phyloP scores from a whole-genome alignment of 2,888 invertebrate species.

The Cephus rjabovi region DNA sequence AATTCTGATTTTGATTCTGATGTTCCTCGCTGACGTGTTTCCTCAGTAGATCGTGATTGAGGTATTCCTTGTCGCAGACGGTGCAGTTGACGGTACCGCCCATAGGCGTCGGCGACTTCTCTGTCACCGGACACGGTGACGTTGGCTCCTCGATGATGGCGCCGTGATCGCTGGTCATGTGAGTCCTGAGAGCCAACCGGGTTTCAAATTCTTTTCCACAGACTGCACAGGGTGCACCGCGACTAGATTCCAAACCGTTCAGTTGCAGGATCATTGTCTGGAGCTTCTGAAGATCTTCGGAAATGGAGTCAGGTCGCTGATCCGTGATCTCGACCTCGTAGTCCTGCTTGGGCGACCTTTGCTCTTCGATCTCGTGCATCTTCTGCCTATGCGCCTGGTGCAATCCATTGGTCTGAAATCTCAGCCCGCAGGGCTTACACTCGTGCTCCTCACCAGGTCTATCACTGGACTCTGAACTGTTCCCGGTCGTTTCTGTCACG shows the following conservation, averaged over 20 bases:
- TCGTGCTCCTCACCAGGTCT: slow-evolving; percentile 67
- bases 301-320: slow-evolving; percentile 74
- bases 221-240: slow-evolving; percentile 73
- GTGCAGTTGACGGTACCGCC: slow-evolving; percentile 58
- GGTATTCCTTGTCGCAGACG: slow-evolving; percentile 73
- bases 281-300: slow-evolving; percentile 87
- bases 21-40: slow-evolving; percentile 79
- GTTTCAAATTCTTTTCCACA: slow-evolving; percentile 81
- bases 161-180: slow-evolving; percentile 78
- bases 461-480: slow-evolving; percentile 68
- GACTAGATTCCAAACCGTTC: slow-evolving; percentile 80
- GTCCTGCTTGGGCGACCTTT: slow-evolving; percentile 48
- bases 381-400: slow-evolving; percentile 52
- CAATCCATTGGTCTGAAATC: slow-evolving; percentile 67
- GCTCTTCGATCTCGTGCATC: slow-evolving; percentile 55
- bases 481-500: slow-evolving; percentile 72
- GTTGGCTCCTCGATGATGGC: slow-evolving; percentile 44
- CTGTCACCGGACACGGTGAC: slow-evolving; percentile 52
- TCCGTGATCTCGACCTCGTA: slow-evolving; percentile 62
- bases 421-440: slow-evolving; percentile 69
- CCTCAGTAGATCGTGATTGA: slow-evolving; percentile 74
- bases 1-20: slow-evolving; percentile 71
- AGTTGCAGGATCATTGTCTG: slow-evolving; percentile 92
- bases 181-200: slow-evolving; percentile 77
- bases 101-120: slow-evolving; percentile 57